Evolutionary conservation across 2,888 invertebrate species (phyloP), one percentile per base, ranked within the genome.

Genomic region (Tholera decimalis): DNA sequence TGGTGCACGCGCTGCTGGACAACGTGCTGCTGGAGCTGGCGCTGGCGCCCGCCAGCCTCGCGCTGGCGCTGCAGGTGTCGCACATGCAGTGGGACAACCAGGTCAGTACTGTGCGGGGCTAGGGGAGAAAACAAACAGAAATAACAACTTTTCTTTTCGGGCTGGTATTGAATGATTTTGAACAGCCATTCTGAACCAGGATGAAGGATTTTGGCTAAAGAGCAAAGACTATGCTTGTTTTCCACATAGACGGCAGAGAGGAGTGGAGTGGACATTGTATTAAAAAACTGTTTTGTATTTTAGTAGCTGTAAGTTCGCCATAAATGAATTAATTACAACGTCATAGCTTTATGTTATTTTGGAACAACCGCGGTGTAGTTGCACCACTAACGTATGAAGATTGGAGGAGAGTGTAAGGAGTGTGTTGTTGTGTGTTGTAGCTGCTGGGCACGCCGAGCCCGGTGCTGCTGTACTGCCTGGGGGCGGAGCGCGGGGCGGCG

Each of bases 11-110:
- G 46, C 96, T 96, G 71, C 95, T 98, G 72, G 96, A 96, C 50
- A 96, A 96, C 71, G 97, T 98, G 70, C 92, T 95, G 33, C 94
- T 97, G 26, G 97, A 97, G 81, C 91, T 96, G 39, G 91, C 96
- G n/a, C 96, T 53, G 86, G 77, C 67, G 50, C 67, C 73, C 44
- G 57, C 62, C 53, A 68, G 68, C 93, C 94, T 72, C 96, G 96
- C 88, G 28, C 90, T 97, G 30, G 97, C 98, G 86, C 96, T 98
- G 57, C 97, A 97, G 83, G 97, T 99, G 20, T 96, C 96, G 64
- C 97, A 98, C 87, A 96, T 99, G 85, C 99, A 99, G 96, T 96
- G 97, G 86, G 98, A 98, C 93, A 98, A 98, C 93, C 98, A 98
- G 95, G 96, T 96, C 13, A 15, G 18, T 28, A 24, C 43, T 11